phyloP scores from a whole-genome alignment of 1,140 invertebrate species.

The Drosophila bifasciata region DNA sequence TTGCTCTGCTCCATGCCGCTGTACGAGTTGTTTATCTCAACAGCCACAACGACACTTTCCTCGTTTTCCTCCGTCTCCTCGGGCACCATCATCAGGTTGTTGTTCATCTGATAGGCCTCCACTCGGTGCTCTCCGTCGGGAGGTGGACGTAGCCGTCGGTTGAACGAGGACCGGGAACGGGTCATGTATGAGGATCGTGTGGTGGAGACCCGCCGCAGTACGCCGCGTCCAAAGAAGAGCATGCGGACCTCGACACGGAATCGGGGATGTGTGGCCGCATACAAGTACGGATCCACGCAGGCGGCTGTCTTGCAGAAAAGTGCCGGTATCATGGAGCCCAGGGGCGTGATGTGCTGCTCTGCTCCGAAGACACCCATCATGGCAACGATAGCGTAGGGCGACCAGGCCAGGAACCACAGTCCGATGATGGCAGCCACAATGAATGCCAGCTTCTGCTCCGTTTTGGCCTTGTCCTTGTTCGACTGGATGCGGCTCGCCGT shows the following conservation, averaged over 20 bases:
- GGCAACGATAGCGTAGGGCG: conserved; percentile 90
- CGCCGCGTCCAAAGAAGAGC: conserved; percentile 64
- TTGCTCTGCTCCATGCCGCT: conserved; percentile 69
- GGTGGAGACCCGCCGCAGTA: conserved; percentile 60
- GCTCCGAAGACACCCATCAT: conserved; percentile 89
- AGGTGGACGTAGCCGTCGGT: conserved; percentile 52
- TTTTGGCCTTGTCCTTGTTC: conserved; percentile 87
- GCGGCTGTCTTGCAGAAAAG: conserved; percentile 90
- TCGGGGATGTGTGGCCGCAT: conserved; percentile 89
- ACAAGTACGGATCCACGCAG: conserved; percentile 90
- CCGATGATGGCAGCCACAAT: conserved; percentile 88
- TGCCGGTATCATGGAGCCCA: conserved; percentile 90
- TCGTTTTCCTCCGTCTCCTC: conserved; percentile 79
- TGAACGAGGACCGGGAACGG: conserved; percentile 68
- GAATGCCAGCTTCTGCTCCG: conserved; percentile 88
- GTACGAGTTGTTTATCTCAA: conserved; percentile 57
- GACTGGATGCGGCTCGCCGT: conserved; percentile 84
- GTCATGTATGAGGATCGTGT: conserved; percentile 76
- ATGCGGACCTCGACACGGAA: conserved; percentile 86
- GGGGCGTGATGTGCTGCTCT: conserved; percentile 87
- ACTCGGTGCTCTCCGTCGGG: conserved; percentile 40
- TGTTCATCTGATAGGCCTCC: conserved; percentile 63
- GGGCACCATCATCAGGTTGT: conserved; percentile 76
- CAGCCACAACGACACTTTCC: conserved; percentile 68
- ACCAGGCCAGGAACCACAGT: conserved; percentile 91